Percentiles rank a stretch among this genome's conserved stretches.
Conservation (phyloP, 2,888 invertebrate genomes). For the Eutolmus rufibarbis region DNA sequence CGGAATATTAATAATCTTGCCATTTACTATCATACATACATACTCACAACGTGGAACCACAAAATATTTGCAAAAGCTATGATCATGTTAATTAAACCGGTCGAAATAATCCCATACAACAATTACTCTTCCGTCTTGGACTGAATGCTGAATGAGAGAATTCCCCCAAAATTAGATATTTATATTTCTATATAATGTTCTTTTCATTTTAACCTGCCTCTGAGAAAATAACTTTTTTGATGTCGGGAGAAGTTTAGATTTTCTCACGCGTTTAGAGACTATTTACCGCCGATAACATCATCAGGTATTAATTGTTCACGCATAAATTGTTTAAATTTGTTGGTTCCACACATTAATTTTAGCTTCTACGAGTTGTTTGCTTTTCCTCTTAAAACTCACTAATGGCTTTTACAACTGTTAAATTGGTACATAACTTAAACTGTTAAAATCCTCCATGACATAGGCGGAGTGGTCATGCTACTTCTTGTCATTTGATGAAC, state of each 20-base stretch:
- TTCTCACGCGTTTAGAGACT: background rate
- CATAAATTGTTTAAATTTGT: background rate
- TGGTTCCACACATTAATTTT: background rate
- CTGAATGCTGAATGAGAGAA: background rate
- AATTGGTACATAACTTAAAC: background rate
- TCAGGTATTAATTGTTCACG: background rate
- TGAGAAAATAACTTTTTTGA: background rate
- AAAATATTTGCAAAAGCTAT: background rate
- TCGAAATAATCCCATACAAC: background rate
- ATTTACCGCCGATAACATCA: background rate
- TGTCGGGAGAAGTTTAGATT: background rate
- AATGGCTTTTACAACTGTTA: background rate
- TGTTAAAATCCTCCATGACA: background rate
- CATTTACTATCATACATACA: background rate
- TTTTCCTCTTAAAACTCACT: background rate
- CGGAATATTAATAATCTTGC: background rate
- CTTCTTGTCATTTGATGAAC: background rate
- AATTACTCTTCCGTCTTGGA: background rate
- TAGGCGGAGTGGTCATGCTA: background rate
- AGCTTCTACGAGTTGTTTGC: background rate
- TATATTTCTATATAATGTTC: background rate
- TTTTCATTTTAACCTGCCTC: background rate
- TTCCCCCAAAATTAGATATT: background rate
- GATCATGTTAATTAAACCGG: constrained; percentile 10
- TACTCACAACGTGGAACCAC: background rate